Evolutionary conservation across 2,888 invertebrate species (phyloP), one percentile per base, ranked within the genome.

Genomic region (Linnaemya tessellans): DNA sequence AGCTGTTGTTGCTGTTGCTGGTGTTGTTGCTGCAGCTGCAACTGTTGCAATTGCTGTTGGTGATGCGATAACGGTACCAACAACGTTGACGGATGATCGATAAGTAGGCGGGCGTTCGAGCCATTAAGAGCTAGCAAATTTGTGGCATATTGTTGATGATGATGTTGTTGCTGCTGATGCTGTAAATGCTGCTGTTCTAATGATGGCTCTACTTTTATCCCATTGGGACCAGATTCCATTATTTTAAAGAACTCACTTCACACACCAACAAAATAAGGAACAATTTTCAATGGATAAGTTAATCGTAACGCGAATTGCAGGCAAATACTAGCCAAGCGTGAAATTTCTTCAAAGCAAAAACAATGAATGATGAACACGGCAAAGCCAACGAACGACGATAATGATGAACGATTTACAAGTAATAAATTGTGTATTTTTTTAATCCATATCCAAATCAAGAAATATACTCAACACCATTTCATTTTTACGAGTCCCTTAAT

Each of bases 181-280:
- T 82, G 85, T 71, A 84, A 88, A 82, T 89, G 89, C 81, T 90
- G 90, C 80, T 90, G 90, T 88, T 92, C 92, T 88, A 92, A 89
- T 87, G 91, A 89, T 88, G 91, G 90, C 89, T 92, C 92, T 89
- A 92, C 90, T 90, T 92, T 92, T 89, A 92, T 92, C 91, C 89
- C 89, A 89, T 91, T 92, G 89, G 92, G 90, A 90, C 92, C 91
- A 90, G 92, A 90, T 90, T 92, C 92, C 92, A 92, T 92, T 91
- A 90, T 92, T 91, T 89, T 89, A 58, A 56, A 84, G 84, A 87
- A 86, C 86, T 71, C 82, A 64, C 64, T 65, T 64, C 41, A 46
- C 43, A 73, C 80, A 65, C 77, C 77, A 71, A 73, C 67, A 43
- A 67, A 85, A 82, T 75, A 75, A 80, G 65, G 67, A 84, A 80